Percentiles rank a stretch among this genome's conserved stretches.
These are phyloP conservation scores for Siniperca undulata DNA, from an alignment of 2,797 vertebrate species.

Conservation along the genomic window DNA sequence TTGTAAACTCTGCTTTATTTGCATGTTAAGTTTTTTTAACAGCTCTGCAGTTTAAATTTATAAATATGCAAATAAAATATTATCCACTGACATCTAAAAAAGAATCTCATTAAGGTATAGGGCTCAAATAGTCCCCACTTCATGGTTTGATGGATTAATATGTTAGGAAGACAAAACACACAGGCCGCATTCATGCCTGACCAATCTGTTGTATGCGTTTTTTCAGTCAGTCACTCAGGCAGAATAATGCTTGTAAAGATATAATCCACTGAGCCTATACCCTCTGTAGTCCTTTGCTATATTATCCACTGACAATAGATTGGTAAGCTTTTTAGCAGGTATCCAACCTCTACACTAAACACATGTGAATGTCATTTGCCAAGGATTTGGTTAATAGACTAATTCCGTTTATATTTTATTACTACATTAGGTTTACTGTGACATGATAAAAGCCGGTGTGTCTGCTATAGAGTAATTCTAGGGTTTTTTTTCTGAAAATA, in stretches of 20 bases:
- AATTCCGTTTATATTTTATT: slow-evolving; percentile 57
- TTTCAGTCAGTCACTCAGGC: slow-evolving; percentile 72
- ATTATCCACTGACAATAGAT: slow-evolving; percentile 72
- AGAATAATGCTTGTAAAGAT: slow-evolving; percentile 80
- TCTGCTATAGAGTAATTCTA: slow-evolving; percentile 1
- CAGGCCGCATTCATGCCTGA: slow-evolving; percentile 76
- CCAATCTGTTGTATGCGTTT: slow-evolving; percentile 72
- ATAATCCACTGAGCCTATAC: slow-evolving; percentile 77
- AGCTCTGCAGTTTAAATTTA: too few species aligned
- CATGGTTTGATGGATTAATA: slow-evolving; percentile 76
- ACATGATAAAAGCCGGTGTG: slow-evolving; percentile 32
- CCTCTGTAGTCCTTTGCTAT: slow-evolving; percentile 58
- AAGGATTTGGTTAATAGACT: slow-evolving; percentile 54
- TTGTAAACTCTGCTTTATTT: slow-evolving; percentile 17
- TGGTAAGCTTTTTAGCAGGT: slow-evolving; percentile 67
- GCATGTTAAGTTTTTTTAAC: slow-evolving; percentile 2
- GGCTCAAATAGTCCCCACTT: slow-evolving; percentile 42
- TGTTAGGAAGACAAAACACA: slow-evolving; percentile 75
- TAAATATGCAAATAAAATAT: too few species aligned
- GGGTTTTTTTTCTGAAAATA: neutral
- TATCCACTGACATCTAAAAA: too few species aligned
- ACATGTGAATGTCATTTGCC: slow-evolving; percentile 53
- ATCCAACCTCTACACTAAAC: slow-evolving; percentile 60
- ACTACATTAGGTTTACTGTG: slow-evolving; percentile 29
- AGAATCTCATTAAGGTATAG: slow-evolving; percentile 36